A percentile compares a stretch with the other conserved stretches of the same genome.
These are phyloP conservation scores for Scomberomorus guttatus DNA, from an alignment of 2,797 vertebrate species.

Conservation along the genomic window DNA sequence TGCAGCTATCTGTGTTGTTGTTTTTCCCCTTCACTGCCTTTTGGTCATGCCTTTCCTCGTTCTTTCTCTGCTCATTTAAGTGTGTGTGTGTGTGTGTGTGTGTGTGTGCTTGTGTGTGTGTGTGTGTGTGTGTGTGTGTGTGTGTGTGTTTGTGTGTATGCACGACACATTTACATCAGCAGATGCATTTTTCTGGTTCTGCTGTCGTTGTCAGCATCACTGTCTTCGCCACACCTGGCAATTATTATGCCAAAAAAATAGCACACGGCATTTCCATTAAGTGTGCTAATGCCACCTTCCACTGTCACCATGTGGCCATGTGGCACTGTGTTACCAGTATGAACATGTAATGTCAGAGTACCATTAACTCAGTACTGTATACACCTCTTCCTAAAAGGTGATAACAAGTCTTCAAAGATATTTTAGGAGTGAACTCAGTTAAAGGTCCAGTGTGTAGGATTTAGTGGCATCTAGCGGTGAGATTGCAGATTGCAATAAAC, in stretches of 20 bases:
- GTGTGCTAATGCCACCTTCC: conserved; percentile 34
- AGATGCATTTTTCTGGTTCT: conserved; percentile 78
- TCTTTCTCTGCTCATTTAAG: conserved; percentile 23
- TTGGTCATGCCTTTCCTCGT: conserved; percentile 48
- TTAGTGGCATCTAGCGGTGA: no score
- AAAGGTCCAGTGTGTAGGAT: no score
- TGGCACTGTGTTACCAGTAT: conserved; percentile 1
- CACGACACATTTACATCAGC: conserved; percentile 44
- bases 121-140: conserved; percentile 32
- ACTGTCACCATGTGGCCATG: conserved; percentile 19
- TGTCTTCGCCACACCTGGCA: conserved; percentile 51
- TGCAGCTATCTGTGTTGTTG: conserved; percentile 78
- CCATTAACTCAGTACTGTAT: conserved; percentile 10
- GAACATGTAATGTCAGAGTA: conserved; percentile 45
- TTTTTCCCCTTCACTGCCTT: conserved; percentile 80
- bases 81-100: conserved; percentile 37
- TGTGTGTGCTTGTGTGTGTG: conserved; percentile 30
- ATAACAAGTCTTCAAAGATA: conserved; percentile 36
- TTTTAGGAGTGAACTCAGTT: background rate
- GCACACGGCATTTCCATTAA: conserved; percentile 77
- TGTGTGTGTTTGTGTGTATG: conserved; percentile 28
- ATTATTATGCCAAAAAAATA: conserved; percentile 66
- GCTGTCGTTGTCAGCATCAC: conserved; percentile 54
- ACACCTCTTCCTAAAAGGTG: conserved; percentile 20
- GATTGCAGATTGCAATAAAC: no score